These are phyloP conservation scores for Mongoloraphidia duomilia DNA, from an alignment of 2,888 invertebrate species.

Conservation along the genomic window DNA sequence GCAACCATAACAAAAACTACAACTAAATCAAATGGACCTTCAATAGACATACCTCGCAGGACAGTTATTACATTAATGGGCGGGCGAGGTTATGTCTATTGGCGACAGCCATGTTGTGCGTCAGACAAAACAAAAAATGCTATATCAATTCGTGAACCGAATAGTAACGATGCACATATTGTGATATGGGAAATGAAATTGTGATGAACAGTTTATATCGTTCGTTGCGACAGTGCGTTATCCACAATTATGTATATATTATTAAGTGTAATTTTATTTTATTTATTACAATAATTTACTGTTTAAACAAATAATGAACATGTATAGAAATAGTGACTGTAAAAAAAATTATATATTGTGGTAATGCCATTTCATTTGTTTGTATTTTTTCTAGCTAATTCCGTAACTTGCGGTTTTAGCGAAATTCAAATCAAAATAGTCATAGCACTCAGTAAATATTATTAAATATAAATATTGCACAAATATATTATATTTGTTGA, in stretches of 20 bases:
- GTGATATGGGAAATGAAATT: conserved; percentile 82
- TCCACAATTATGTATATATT: conserved; percentile 11
- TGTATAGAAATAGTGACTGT: neutral
- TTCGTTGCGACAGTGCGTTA: too few species aligned
- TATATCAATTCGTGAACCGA: conserved; percentile 46
- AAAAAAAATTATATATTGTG: neutral
- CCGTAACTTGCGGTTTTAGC: neutral
- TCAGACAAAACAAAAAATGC: conserved; percentile 34
- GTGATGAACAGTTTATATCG: conserved; percentile 29
- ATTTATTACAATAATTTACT: conserved; percentile 14
- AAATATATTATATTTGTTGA: too few species aligned
- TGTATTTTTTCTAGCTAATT: neutral
- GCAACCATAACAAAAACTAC: conserved; percentile 16
- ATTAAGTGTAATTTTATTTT: conserved; percentile 13
- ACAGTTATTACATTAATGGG: conserved; percentile 79
- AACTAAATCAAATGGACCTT: conserved; percentile 19
- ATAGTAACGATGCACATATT: conserved; percentile 75
- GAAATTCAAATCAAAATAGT: neutral
- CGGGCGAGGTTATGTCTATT: conserved; percentile 77
- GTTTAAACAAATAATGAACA: conserved; percentile 11
- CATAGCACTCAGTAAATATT: too few species aligned
- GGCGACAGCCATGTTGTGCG: conserved; percentile 59
- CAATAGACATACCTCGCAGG: conserved; percentile 39
- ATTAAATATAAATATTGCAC: too few species aligned
- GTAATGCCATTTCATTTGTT: too few species aligned